These are phyloP conservation scores for Bellardia bayeri DNA, from an alignment of 2,888 invertebrate genomes.

Conservation along the genomic window DNA sequence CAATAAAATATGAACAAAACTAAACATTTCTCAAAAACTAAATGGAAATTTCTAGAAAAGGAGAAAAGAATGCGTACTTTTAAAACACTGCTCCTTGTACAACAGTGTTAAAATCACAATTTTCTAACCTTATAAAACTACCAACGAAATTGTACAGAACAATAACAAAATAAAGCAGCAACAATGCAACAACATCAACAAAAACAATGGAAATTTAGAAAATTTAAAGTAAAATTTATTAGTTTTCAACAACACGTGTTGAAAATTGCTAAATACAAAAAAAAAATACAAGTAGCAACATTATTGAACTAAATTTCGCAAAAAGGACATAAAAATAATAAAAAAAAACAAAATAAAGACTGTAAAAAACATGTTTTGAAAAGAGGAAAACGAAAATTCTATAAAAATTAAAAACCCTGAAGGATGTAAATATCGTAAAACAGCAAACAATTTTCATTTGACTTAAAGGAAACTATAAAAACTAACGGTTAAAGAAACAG, in stretches of 20 bases:
- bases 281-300: constrained; percentile 50
- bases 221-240: constrained; percentile 81
- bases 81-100: constrained; percentile 23
- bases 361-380: constrained; percentile 6
- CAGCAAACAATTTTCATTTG: not conserved
- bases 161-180: not conserved
- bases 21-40: no score
- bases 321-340: constrained; percentile 67
- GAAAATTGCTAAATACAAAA: constrained; percentile 77
- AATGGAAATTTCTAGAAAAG: no score
- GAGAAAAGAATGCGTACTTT: constrained; percentile 1
- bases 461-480: constrained; percentile 61
- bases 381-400: not conserved
- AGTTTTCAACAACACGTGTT: constrained; percentile 81
- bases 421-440: constrained; percentile 30
- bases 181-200: constrained; percentile 20
- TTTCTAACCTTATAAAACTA: constrained; percentile 55
- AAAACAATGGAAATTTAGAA: constrained; percentile 49
- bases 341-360: not conserved
- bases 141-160: constrained; percentile 6
- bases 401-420: constrained; percentile 39
- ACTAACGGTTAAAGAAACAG: constrained; percentile 57
- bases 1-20: no score
- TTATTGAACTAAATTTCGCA: constrained; percentile 76
- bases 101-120: constrained; percentile 65